phyloP scores from a whole-genome alignment of 2,113 vertebrate genomes.

The Platysternon megacephalum region DNA sequence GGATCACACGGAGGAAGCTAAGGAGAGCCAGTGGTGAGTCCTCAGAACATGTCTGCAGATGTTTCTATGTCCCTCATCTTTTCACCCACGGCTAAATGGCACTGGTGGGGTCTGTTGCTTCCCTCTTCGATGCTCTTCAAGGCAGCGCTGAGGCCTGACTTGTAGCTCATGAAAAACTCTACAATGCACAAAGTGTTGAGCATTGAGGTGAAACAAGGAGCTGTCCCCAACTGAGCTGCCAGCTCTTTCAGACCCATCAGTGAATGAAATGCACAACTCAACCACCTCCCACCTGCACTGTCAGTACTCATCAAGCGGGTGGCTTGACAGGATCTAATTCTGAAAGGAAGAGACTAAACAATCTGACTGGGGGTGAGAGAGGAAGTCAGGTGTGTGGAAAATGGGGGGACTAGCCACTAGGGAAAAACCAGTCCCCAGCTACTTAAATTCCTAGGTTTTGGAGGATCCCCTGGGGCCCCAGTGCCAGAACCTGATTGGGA shows the following conservation, averaged over 20 bases:
- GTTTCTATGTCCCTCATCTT: not conserved
- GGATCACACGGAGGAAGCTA: conserved; percentile 47
- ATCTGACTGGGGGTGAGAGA: not conserved
- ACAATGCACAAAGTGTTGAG: not conserved
- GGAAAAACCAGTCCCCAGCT: too few relatives aligned
- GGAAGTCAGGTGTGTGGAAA: too few relatives aligned
- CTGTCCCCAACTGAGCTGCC: not conserved
- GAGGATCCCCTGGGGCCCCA: too few relatives aligned
- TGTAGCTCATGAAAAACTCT: not conserved
- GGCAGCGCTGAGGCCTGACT: not conserved
- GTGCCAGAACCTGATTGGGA: too few relatives aligned
- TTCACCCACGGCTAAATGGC: not conserved
- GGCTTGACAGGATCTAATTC: rapidly evolving
- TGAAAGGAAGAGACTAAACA: rapidly evolving
- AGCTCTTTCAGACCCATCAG: too few relatives aligned
- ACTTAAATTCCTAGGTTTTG: too few relatives aligned
- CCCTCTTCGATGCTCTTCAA: not conserved
- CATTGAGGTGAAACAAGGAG: not conserved
- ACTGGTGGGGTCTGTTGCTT: not conserved
- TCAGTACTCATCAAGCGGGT: too few relatives aligned
- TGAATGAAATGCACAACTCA: too few relatives aligned
- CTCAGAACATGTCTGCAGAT: too few relatives aligned
- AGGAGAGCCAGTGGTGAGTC: not conserved
- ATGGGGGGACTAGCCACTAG: too few relatives aligned
- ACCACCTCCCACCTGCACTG: too few relatives aligned